phyloP scores from a whole-genome alignment of 2,888 invertebrate genomes.

The Noctua janthina region DNA sequence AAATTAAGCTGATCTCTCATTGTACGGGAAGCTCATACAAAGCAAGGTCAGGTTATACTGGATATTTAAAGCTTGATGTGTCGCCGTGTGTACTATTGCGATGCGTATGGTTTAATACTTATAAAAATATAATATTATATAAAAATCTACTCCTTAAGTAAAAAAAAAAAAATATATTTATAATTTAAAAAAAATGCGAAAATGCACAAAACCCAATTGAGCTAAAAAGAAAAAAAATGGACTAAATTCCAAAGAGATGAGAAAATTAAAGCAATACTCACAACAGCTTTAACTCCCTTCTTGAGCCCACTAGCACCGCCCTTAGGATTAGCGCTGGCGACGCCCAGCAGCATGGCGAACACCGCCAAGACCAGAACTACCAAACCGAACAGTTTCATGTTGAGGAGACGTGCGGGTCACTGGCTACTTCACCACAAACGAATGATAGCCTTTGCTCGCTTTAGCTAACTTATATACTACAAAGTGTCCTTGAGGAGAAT shows the following conservation, averaged over 20 bases:
- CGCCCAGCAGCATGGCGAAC: slow-evolving; percentile 65
- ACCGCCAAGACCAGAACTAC: slow-evolving; percentile 64
- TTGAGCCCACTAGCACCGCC: slow-evolving; percentile 53
- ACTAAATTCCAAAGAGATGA: not conserved
- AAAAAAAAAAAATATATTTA: not conserved
- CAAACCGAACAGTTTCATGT: slow-evolving; percentile 67
- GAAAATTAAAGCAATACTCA: slow-evolving; percentile 53
- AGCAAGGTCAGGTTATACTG: too few species aligned
- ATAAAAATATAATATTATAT: too few species aligned
- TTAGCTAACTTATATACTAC: slow-evolving; percentile 45
- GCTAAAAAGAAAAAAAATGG: too few species aligned
- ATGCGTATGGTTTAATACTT: too few species aligned
- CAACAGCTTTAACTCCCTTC: slow-evolving; percentile 63
- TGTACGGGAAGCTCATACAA: too few species aligned
- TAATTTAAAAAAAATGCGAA: not conserved
- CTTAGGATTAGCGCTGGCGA: slow-evolving; percentile 62
- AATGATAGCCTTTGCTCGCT: slow-evolving; percentile 32
- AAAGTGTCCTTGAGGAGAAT: slow-evolving; percentile 19
- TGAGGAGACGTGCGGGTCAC: slow-evolving; percentile 35
- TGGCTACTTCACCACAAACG: slow-evolving; percentile 32
- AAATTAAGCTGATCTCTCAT: too few species aligned
- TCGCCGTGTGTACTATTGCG: not conserved
- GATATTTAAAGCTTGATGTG: too few species aligned
- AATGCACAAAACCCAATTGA: not conserved
- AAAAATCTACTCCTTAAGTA: not conserved